Base-by-base conservation (phyloP, 2,797 vertebrate species). In the Schizothorax lantsangensis region DNA sequence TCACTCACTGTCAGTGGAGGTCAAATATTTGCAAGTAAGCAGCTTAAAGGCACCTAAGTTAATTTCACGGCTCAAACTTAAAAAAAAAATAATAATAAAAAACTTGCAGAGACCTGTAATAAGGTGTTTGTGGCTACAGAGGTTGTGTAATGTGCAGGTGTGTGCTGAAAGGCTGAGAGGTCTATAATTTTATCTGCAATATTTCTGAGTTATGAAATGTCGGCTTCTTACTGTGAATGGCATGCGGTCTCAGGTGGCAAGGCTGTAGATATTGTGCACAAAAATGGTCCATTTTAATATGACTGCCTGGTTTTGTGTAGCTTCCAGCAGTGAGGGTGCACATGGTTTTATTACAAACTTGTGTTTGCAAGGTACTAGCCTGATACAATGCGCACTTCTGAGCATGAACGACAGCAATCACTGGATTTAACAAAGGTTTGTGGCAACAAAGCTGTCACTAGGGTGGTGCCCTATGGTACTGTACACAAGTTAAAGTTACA, bases 1-100 rank as follows among this genome's bases (percentile, higher is more conserved):
- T 97, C 94, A 90, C 89, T 96, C 95, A 96, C 93, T 96, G 95
- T 95, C 93, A 94, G 77, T 88, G 6, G 91, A 95, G 95, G 94
- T 95, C 91, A 96, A 96, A 95, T 96, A 96, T 96, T 94, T 95
- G 92, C 94, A 88, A 94, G 93, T 94, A 92, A 81, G 84, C 90
- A 91, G 87, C 80, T 92, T 87, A 91, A 90, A 91, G 90, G 91
- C 91, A 40, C 74, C 87, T 91, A 92, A 95, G 92, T 94, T 94
- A 94, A 93, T 94, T 94, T 95, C 95, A 94, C 91, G 92, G 94
- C 93, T 94, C 94, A 71, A 40, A 47, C 74, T 47, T 43, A 77
- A 62, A 26, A 33, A 33, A 14, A 2, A 30, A 62, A n/a, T 1
- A 14, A 30, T 30, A 52, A 4, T 14, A n/a, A 62, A 33, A 43